Base-by-base conservation (phyloP, 2,113 vertebrate species). In the Ailurus styani region DNA sequence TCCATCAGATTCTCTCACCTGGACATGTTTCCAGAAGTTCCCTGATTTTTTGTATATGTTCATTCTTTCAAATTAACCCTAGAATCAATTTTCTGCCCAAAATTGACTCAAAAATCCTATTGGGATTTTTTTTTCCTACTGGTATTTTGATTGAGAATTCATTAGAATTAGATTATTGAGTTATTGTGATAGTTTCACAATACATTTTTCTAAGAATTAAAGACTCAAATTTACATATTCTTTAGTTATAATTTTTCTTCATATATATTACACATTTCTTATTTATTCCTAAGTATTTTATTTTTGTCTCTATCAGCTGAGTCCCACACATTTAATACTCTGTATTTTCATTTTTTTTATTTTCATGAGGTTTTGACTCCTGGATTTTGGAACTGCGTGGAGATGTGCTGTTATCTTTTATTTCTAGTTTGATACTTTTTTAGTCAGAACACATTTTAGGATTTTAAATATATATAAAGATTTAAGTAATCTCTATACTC, bases 41-140 rank as follows among this genome's bases (percentile, higher is more conserved):
- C 20, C 50, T 68, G 14, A 79, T 17, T 68, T 86, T 85, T 60
- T 11, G 27, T 83, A 68, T 17, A 45, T 93, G 25, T 66, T 79
- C 64, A 50, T 70, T 84, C 37, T 96, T 93, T 62, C 86, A 81
- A 68, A 87, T 83, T 90, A 89, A 96, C 14, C 34, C 78, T 64
- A 60, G 34, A 87, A 82, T 42, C 10, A 42, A 70, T 70, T 77
- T 18, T 1, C 3, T 5, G 27, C 2, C 15, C 18, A 20, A 70
- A 83, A 55, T 62, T 70, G 66, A 91, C 54, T 95, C 0, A 55
- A 70, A 83, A 54, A 64, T 87, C 60, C 27, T 78, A 77, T 6
- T 55, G 68, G 57, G 37, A 78, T 60, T 95, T 83, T 94, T 57
- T 60, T 27, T 27, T 82, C 60, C 34, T 78, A 72, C 18, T 57